Evolutionary conservation across 2,113 vertebrate species (phyloP), one percentile per base, ranked within the genome.

Genomic region (Cololabis saira): DNA sequence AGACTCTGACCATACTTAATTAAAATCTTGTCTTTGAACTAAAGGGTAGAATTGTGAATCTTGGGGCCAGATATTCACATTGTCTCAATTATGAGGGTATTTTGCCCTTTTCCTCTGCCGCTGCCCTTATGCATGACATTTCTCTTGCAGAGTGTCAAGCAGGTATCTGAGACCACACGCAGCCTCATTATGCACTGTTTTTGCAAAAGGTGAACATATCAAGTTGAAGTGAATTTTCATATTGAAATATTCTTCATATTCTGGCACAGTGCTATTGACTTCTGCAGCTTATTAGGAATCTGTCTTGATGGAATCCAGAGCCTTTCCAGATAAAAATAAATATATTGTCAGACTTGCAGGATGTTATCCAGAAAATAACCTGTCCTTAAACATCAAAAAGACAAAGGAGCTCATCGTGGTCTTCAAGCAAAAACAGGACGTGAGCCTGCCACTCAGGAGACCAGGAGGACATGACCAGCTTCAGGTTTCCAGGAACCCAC

Each of bases 181-280:
- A 5, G 45, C 27, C 74, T 78, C 55, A 59, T 81, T 78, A 81
- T 27, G 19, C 41, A 33, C 18, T 17, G 43, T 43, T 40, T 45
- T 33, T 41, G n/a, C 8, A 33, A 70, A 70, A 74, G 77, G 77
- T 67, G 66, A 71, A 67, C 40, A 33, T 37, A 45, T 63, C 41
- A 30, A 6, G 41, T 22, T 45, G 52, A 58, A 65, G 47, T 12
- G 12, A 37, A 37, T 37, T 43, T 50, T 56, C 24, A 5, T 17
- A 65, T 76, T 1, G 48, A 51, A 33, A 1, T n/a, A n/a, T n/a
- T n/a, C n/a, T n/a, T n/a, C n/a, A n/a, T n/a, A 0, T 0, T 27
- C 49, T 48, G 5, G 13, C 17, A 8, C 64, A 22, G 55, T 27
- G 24, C 19, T 9, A 54, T 9, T 7, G 40, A 41, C 59, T 61